Evolutionary conservation across 1,140 invertebrate genomes (phyloP), one percentile per base, ranked within the genome.

Genomic region (Diplogasteroides magnus): DNA sequence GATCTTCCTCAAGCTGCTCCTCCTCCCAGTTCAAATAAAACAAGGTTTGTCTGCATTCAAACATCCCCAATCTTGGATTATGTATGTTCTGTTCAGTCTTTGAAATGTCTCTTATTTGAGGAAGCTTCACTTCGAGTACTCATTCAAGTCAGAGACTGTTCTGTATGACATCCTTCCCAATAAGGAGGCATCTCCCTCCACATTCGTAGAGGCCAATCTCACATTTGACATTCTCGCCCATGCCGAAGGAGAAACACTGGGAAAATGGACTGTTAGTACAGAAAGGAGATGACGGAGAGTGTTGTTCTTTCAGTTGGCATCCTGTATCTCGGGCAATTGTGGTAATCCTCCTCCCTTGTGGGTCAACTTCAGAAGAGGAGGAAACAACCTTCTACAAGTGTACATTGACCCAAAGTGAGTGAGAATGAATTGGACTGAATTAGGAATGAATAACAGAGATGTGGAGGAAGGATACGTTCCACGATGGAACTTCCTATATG

Each of bases 141-240:
- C 67, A 27, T 72, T 67, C 25, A 26, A 55, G 13, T 63, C 64
- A 2, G 70, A 72, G 31, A 61, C 70, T 1, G 48, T 72, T 48
- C 26, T 72, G 19, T 72, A 72, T n/a, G 66, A 72, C 31, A 58
- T 31, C n/a, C 25, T 72, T 14, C 25, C 67, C n/a, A 61, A 37
- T 28, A 72, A 72, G 27, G 64, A 31, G 11, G 59, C 61, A 15
- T 27, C 31, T 62, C 70, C 70, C 13, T 72, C 70, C 1, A 57
- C 57, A 1, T 31, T 62, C 6, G 55, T 72, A 11, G 60, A 32
- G 13, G 70, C 64, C 37, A 67, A 67, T 31, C 67, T 67, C 48
- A 68, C 57, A n/a, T 72, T 72, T 59, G 70, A 72, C 37, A 72
- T 65, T 19, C 65, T 72, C 2, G 64, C 67, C 37, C 64, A 72